Base-by-base conservation (phyloP, 2,113 vertebrate species). In the Etheostoma cragini region DNA sequence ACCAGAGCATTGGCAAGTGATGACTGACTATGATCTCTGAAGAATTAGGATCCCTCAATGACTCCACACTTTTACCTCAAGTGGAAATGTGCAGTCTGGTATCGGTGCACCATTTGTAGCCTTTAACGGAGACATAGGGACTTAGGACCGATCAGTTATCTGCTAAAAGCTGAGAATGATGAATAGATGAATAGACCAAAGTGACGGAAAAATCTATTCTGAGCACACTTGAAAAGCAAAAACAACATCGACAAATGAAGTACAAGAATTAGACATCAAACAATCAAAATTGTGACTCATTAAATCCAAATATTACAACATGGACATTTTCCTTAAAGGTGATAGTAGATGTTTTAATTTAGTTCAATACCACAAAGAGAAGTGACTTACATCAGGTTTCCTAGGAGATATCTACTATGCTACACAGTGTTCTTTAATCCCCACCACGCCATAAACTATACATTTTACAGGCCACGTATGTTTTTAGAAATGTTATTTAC, bases 361-460 rank as follows among this genome's bases (percentile, higher is more conserved):
- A 71, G 56, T 66, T 72, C 7, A 86, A 75, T 64, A 80, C 7
- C 76, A 80, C 80, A 88, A 75, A 84, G 66, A 68, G 26, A 84
- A 69, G 70, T 81, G 64, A 85, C 66, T 65, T 72, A 83, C 84
- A 80, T 78, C 76, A 89, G 35, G 38, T 85, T 82, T 85, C 61
- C 65, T 42, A 81, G 52, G 62, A 82, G 64, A 86, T 78, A 67
- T 71, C 65, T n/a, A 69, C 79, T 71, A 74, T 70, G 89, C 88
- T 90, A 90, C 84, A 87, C 70, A 63, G 68, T 88, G 79, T 72
- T 82, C 77, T 83, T 87, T 79, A 84, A 72, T 86, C 74, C 60
- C 74, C 1, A 81, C 15, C 65, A 84, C 76, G 86, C 53, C 67
- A 89, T 72, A 82, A 71, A 82, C 52, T 80, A 72, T 69, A 70